Conservation (phyloP, 2,888 invertebrate genomes). For the Shargacucullia verbasci region DNA sequence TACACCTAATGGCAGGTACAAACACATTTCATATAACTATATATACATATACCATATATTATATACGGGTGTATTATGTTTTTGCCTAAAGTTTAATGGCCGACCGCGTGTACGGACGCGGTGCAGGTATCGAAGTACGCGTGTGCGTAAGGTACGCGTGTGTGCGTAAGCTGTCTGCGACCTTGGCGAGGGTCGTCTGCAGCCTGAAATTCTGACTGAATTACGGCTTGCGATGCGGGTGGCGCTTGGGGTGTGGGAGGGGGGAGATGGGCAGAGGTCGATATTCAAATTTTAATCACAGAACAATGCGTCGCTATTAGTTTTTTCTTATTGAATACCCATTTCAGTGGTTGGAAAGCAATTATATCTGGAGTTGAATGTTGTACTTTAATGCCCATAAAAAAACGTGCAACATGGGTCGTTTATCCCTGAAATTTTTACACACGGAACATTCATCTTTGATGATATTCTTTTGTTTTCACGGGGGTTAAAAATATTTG, state of each 20-base stretch:
- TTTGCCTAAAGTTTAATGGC: constrained; percentile 71
- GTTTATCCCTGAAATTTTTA: no score
- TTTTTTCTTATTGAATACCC: constrained; percentile 25
- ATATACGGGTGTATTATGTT: constrained; percentile 30
- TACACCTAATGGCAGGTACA: constrained; percentile 10
- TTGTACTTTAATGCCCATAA: no score
- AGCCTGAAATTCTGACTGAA: constrained; percentile 74
- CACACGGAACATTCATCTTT: no score
- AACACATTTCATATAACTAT: constrained; percentile 10
- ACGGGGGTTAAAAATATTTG: no score
- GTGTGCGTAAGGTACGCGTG: constrained; percentile 65
- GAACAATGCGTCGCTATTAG: constrained; percentile 62
- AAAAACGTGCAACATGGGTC: not conserved
- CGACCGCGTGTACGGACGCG: constrained; percentile 54
- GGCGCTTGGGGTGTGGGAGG: constrained; percentile 49
- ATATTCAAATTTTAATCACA: constrained; percentile 73
- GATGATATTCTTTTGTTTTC: no score
- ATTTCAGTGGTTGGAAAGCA: constrained; percentile 6
- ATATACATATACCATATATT: constrained; percentile 1
- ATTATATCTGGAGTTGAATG: not conserved
- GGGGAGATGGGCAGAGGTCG: constrained; percentile 63
- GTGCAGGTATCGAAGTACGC: constrained; percentile 65
- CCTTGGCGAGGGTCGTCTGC: constrained; percentile 86
- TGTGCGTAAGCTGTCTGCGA: constrained; percentile 81
- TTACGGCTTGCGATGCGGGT: constrained; percentile 62